Conservation (phyloP, 37 sponge, comb jelly and placozoan species). For the Ephydatia muelleri region DNA sequence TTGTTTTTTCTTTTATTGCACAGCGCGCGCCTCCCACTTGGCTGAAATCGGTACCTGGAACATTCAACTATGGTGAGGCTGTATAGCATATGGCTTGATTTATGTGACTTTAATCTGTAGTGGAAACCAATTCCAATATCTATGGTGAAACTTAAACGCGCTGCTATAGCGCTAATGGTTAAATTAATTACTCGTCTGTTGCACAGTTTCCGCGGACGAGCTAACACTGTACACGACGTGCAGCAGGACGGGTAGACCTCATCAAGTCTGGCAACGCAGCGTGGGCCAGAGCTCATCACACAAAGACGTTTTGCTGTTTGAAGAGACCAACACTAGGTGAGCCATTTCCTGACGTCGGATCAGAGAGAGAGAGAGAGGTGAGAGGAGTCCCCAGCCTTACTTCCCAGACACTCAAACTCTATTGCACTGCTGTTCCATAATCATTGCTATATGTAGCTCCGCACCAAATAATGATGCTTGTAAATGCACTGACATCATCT, state of each 20-base stretch:
- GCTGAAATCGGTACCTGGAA: background rate
- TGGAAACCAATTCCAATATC: no score
- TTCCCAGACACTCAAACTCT: no score
- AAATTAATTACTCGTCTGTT: no score
- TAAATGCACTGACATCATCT: no score
- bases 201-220: background rate
- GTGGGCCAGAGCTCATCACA: background rate
- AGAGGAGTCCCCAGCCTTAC: no score
- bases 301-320: slow-evolving; percentile 3
- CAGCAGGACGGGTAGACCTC: background rate
- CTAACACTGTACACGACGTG: background rate
- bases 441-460: no score
- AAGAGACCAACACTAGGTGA: slow-evolving; percentile 7
- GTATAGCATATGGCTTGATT: background rate
- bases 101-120: background rate
- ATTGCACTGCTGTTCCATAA: no score
- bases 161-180: no score
- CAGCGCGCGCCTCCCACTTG: background rate
- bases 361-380: no score
- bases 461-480: no score
- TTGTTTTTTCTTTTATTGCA: background rate
- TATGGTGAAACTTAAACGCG: no score
- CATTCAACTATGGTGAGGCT: background rate
- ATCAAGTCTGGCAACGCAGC: slow-evolving; percentile 2
- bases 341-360: no score